Evolutionary conservation across 1,140 invertebrate species (phyloP).

Genomic region (Spodoptera litura): DNA sequence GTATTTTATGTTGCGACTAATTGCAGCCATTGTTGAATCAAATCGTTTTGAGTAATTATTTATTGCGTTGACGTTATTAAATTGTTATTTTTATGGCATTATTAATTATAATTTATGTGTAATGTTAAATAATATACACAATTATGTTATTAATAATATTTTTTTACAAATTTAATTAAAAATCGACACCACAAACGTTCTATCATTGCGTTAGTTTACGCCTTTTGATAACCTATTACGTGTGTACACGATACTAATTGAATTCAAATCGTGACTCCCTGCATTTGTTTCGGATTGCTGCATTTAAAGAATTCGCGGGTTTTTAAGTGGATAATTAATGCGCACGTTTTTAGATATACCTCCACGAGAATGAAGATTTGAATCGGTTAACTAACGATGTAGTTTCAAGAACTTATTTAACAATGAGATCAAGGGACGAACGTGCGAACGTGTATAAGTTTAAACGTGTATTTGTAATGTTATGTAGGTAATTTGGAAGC

Average conservation of each 20-base stretch:
- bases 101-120: too few relatives aligned
- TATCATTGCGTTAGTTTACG: not conserved
- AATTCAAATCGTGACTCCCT: slow-evolving; percentile 27
- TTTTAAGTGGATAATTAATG: slow-evolving; percentile 26
- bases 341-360: not conserved
- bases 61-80: too few relatives aligned
- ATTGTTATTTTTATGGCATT: too few relatives aligned
- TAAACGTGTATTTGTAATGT: not conserved
- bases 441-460: not conserved
- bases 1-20: slow-evolving; percentile 8
- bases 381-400: slow-evolving; percentile 1
- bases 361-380: slow-evolving; percentile 16
- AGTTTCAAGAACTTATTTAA: slow-evolving; percentile 11
- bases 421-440: slow-evolving; percentile 28
- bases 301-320: slow-evolving; percentile 26
- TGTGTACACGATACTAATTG: slow-evolving; percentile 28
- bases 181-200: not conserved
- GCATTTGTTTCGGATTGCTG: slow-evolving; percentile 34
- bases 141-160: too few relatives aligned
- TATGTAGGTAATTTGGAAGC: not conserved
- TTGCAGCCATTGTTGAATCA: not conserved
- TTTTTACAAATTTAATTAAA: not conserved
- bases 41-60: not conserved
- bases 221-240: slow-evolving; percentile 30
- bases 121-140: too few relatives aligned